Conservation (phyloP, 1,140 invertebrate genomes). For the Lepidotrigona ventralis region DNA sequence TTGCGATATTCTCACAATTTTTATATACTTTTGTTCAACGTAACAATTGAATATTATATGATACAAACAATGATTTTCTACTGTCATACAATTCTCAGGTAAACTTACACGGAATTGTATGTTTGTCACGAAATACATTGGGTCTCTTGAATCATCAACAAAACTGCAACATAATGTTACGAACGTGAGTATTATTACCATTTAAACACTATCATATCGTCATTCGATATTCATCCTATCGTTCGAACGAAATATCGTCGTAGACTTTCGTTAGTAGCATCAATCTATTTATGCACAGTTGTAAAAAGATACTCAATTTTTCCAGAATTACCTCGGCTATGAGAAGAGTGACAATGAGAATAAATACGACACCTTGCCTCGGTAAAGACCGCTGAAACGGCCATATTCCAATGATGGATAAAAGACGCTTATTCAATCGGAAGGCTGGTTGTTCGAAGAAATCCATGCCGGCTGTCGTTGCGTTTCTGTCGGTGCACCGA, state of each 20-base stretch:
- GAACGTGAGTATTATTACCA: too few species aligned
- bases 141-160: not conserved
- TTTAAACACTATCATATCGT: too few species aligned
- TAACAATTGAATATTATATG: not conserved
- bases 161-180: not conserved
- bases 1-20: not conserved
- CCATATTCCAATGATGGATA: not conserved
- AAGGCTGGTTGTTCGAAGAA: slow-evolving; percentile 3
- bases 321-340: slow-evolving; percentile 8
- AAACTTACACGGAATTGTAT: not conserved
- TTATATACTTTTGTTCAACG: not conserved
- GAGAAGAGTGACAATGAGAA: not conserved
- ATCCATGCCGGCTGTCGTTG: not conserved
- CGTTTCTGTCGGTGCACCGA: not conserved
- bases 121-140: slow-evolving; percentile 4
- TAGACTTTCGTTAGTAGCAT: not conserved
- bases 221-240: not conserved
- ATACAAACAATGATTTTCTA: not conserved
- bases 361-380: not conserved
- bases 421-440: slow-evolving; percentile 6
- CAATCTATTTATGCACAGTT: not conserved
- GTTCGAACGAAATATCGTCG: not conserved
- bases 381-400: not conserved
- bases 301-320: not conserved
- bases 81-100: not conserved